These are phyloP conservation scores for Danio choprae DNA, from an alignment of 2,797 vertebrate genomes.

Conservation along the genomic window DNA sequence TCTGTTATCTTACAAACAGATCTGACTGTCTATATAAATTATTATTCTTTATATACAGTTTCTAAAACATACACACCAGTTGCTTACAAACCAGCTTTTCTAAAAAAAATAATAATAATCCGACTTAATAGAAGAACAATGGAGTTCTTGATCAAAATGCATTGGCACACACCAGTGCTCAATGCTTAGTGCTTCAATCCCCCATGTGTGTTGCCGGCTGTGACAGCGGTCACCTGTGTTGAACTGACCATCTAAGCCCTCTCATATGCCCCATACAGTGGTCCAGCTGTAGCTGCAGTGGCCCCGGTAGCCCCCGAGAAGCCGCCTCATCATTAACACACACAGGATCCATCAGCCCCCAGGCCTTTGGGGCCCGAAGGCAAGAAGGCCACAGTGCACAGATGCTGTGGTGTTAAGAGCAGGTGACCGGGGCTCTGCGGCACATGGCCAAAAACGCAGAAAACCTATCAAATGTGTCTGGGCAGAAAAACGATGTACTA, in stretches of 20 bases:
- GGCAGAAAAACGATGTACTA: conserved; percentile 5
- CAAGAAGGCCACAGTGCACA: conserved; percentile 50
- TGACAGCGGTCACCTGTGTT: conserved; percentile 47
- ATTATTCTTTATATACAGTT: no score
- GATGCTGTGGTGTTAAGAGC: conserved; percentile 55
- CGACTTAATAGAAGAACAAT: conserved; percentile 14
- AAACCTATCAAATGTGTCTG: conserved; percentile 28
- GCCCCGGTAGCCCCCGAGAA: conserved; percentile 54
- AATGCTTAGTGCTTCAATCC: no score
- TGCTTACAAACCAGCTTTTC: no score
- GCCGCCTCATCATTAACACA: conserved; percentile 65
- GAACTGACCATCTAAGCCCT: conserved; percentile 53
- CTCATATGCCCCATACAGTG: conserved; percentile 47
- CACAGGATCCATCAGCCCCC: conserved; percentile 56
- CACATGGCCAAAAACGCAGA: conserved; percentile 28
- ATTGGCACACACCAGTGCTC: conserved; percentile 30
- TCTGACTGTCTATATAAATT: no score
- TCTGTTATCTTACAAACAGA: no score
- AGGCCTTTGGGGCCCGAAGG: conserved; percentile 42
- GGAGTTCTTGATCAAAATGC: conserved; percentile 25
- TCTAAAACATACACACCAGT: no score
- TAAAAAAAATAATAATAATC: conserved; percentile 14
- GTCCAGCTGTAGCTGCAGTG: conserved; percentile 59
- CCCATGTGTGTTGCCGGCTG: conserved; percentile 16
- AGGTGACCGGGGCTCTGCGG: conserved; percentile 13